Percentiles rank a stretch among this genome's conserved stretches.
These are phyloP conservation scores for Cetoscarus ocellatus DNA, from an alignment of 2,797 vertebrate genomes.

Conservation along the genomic window DNA sequence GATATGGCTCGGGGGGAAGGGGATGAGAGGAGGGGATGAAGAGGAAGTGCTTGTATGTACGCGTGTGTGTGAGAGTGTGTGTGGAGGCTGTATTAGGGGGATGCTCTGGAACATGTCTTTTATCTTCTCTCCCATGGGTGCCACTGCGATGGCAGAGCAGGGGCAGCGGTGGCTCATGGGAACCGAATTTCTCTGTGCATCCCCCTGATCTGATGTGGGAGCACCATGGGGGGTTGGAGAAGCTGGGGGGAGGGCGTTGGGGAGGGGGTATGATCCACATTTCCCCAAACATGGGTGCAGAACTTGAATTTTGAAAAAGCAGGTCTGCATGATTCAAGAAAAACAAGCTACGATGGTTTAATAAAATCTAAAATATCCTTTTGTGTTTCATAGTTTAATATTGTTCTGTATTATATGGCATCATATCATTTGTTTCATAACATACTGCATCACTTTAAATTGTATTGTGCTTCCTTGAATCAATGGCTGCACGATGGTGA, in stretches of 20 bases:
- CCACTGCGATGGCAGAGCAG: conserved; percentile 73
- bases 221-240: conserved; percentile 52
- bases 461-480: no score
- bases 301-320: conserved; percentile 17
- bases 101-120: conserved; percentile 78
- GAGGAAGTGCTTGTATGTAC: conserved; percentile 63
- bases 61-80: conserved; percentile 29
- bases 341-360: no score
- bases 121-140: conserved; percentile 85
- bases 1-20: conserved; percentile 69
- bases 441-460: no score
- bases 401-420: no score
- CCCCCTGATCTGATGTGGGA: conserved; percentile 70
- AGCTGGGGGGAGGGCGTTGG: conserved; percentile 17
- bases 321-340: no score
- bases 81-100: conserved; percentile 57
- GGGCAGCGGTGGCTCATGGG: conserved; percentile 79
- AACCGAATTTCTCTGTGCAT: conserved; percentile 70
- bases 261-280: conserved; percentile 50
- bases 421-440: no score
- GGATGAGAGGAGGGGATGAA: conserved; percentile 60
- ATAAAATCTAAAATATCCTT: no score
- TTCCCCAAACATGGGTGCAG: conserved; percentile 38
- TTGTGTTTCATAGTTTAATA: no score
- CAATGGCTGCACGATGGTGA: no score